Evolutionary conservation across 2,113 vertebrate genomes (phyloP), one percentile per base, ranked within the genome.

Genomic region (Atherinomorus stipes): DNA sequence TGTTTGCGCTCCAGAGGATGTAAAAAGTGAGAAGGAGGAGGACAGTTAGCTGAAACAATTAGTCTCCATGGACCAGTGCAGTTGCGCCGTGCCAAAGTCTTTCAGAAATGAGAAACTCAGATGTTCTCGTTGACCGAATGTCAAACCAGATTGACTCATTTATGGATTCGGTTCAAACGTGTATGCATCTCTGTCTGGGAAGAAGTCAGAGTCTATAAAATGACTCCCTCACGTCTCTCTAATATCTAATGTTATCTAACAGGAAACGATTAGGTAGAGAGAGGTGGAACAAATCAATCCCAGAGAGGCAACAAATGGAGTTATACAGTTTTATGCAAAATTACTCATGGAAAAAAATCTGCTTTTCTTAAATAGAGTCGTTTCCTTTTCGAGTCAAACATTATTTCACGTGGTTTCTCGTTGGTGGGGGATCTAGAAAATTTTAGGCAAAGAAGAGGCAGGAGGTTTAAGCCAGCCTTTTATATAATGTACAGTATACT

Each of bases 141-240:
- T 84, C 88, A 84, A 56, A 62, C 47, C 59, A 21, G 73, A 90
- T 84, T 85, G 80, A 90, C 76, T 86, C 79, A 78, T 89, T 85
- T 81, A 64, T 88, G 78, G 86, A 88, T 78, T 0, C 8, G 21
- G 49, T 85, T 85, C 78, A 89, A 83, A 65, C 51, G 31, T 64
- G 42, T 18, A 16, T 8, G 15, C 62, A 44, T 81, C 51, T 77
- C 68, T 44, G 73, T 87, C 75, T 25, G 71, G 57, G 62, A 78
- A 38, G 80, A 69, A 44, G 34, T 51, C 25, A n/a, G 31, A 74
- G 60, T 78, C 63, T 21, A 13, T 71, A 59, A 76, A 74, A 76
- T 12, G 28, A 45, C 11, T 68, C 85, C 64, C 62, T 60, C 8
- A 2, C 4, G 60, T 45, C 63, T 58, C 13, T 18, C 16, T n/a